Conservation (phyloP, 1,140 invertebrate species). For the Conus ventricosus region DNA sequence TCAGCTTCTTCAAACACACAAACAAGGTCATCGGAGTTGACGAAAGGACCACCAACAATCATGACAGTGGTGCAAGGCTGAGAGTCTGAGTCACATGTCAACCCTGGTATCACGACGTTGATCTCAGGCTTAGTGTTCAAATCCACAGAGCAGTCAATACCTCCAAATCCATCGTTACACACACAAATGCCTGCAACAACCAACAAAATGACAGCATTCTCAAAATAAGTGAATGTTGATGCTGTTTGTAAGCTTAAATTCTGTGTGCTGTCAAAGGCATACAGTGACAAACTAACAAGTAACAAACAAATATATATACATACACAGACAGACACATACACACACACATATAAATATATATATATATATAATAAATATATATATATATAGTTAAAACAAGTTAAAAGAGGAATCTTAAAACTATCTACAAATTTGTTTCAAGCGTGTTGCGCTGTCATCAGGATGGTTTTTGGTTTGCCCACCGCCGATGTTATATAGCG, state of each 20-base stretch:
- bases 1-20: slow-evolving; percentile 48
- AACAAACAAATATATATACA: no score
- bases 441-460: no score
- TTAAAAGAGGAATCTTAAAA: no score
- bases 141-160: slow-evolving; percentile 54
- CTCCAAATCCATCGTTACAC: slow-evolving; percentile 49
- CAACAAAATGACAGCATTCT: not conserved
- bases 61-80: slow-evolving; percentile 37
- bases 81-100: slow-evolving; percentile 37
- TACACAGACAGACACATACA: no score
- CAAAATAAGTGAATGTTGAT: not conserved
- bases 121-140: slow-evolving; percentile 40
- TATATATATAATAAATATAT: no score
- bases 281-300: no score
- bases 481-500: no score
- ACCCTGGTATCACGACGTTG: slow-evolving; percentile 10
- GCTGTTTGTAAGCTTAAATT: not conserved
- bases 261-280: no score
- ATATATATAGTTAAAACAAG: no score
- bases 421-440: no score
- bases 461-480: no score
- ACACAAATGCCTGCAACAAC: slow-evolving; percentile 51
- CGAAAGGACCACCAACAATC: slow-evolving; percentile 54
- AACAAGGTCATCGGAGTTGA: slow-evolving; percentile 37
- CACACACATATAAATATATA: no score